phyloP scores from a whole-genome alignment of 2,113 vertebrate genomes.

The Scolopax mira region DNA sequence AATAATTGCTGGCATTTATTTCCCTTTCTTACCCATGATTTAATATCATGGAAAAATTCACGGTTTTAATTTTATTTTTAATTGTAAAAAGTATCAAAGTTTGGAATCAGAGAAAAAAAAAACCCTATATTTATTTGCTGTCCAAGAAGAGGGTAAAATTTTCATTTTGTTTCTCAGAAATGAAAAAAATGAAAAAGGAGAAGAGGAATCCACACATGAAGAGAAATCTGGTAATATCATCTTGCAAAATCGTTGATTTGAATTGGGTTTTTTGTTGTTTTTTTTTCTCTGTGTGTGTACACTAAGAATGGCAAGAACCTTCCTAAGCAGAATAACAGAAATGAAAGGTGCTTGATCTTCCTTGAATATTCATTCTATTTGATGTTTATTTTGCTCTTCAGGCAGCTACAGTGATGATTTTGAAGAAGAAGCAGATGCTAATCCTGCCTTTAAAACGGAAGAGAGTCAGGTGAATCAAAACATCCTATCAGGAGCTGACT shows the following conservation, averaged over 20 bases:
- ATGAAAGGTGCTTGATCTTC: not conserved
- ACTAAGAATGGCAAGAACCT: not conserved
- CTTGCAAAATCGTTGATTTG: not conserved
- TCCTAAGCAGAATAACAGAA: not conserved
- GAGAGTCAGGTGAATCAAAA: conserved; percentile 40
- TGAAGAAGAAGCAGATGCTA: conserved; percentile 79
- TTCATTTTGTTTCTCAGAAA: conserved; percentile 19
- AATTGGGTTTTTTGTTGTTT: not conserved
- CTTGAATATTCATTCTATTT: not conserved
- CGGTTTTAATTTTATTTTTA: not conserved
- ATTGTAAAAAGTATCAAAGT: not conserved
- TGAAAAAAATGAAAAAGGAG: conserved; percentile 34
- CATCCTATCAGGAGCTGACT: not conserved
- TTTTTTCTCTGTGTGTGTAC: not conserved
- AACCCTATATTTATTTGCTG: not conserved
- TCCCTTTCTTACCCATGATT: not conserved
- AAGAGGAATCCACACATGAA: conserved; percentile 23
- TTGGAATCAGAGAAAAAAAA: not conserved
- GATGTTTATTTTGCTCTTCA: conserved; percentile 37
- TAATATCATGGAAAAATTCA: not conserved
- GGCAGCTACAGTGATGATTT: conserved; percentile 90
- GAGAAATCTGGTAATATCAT: conserved; percentile 68
- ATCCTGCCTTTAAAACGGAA: conserved; percentile 25
- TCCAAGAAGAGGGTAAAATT: not conserved
- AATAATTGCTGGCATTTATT: not conserved